Percentiles rank a stretch among this genome's conserved stretches.
Evolutionary conservation across 2,888 invertebrate genomes (phyloP).

Genomic region (Norana najaformis): DNA sequence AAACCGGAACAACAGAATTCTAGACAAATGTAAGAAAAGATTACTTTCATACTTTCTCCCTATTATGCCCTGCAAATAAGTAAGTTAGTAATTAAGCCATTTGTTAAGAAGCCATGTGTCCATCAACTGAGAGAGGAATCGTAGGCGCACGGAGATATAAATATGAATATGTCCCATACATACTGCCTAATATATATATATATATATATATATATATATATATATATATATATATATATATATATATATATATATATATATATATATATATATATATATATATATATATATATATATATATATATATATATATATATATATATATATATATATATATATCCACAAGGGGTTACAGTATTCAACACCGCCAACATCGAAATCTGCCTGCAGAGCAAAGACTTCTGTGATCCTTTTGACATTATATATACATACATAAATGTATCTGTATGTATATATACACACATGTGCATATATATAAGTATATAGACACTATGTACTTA

Average conservation of each 20-base stretch:
- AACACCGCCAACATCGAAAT: background rate
- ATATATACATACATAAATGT: background rate
- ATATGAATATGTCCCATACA: too few species aligned
- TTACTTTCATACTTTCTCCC: too few species aligned
- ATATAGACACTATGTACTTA: background rate
- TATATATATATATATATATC: background rate
- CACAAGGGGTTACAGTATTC: conserved; percentile 13
- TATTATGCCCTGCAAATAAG: too few species aligned
- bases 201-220: background rate
- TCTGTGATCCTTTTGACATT: background rate
- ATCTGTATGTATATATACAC: background rate
- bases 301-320: background rate
- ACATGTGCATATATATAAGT: background rate
- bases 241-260: background rate
- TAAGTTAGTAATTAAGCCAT: too few species aligned
- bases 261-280: background rate
- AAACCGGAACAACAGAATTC: too few species aligned
- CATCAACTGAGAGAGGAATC: too few species aligned
- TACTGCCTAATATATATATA: background rate
- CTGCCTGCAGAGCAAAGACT: background rate
- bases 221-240: background rate
- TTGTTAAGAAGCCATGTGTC: too few species aligned
- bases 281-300: background rate
- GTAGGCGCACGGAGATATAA: too few species aligned
- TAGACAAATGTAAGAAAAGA: too few species aligned